Evolutionary conservation across 2,113 vertebrate genomes (phyloP), one percentile per base, ranked within the genome.

Genomic region (Crotophaga sulcirostris): DNA sequence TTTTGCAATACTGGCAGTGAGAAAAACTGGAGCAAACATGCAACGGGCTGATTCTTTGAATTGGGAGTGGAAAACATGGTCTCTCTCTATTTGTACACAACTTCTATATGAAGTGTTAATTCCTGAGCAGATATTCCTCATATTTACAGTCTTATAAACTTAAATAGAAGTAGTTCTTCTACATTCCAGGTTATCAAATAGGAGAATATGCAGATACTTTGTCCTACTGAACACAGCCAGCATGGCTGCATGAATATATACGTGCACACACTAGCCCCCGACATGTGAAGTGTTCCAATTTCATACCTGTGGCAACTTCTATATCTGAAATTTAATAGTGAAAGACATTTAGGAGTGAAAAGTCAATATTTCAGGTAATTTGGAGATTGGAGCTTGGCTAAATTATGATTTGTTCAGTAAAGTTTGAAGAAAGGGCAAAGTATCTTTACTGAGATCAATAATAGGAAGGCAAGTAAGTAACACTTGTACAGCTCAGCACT

Each of bases 261-360:
- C 1, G 2, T 66, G 14, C 6, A 11, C 16, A 29, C 8, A 25
- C 18, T 16, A 34, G 9, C 5, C 5, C 16, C 17, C 0, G 2
- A 29, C 19, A 19, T 52, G 34, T 28, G 17, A 25, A 42, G 24
- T 34, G 44, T 16, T 16, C 13, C 14, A 4, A 80, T 13, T 79
- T 51, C 33, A 6, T 52, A 52, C 11, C 10, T 54, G 9, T 68
- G 66, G 6, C 4, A n/a, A 49, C 6, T 54, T 42, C 26, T 73
- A 36, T 11, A 12, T 44, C 42, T 55, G 14, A n/a, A 62, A 70
- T 66, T 69, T 51, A 24, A 54, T 47, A 59, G 11, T n/a, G 29
- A 34, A 58, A 62, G 31, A 33, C 17, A 29, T 54, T n/a, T 40
- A 62, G n/a, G 45, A 62, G 19, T 76, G 59, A 76, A 67, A 60